Conservation (phyloP, 2,113 vertebrate genomes). For the Erinaceus europaeus region DNA sequence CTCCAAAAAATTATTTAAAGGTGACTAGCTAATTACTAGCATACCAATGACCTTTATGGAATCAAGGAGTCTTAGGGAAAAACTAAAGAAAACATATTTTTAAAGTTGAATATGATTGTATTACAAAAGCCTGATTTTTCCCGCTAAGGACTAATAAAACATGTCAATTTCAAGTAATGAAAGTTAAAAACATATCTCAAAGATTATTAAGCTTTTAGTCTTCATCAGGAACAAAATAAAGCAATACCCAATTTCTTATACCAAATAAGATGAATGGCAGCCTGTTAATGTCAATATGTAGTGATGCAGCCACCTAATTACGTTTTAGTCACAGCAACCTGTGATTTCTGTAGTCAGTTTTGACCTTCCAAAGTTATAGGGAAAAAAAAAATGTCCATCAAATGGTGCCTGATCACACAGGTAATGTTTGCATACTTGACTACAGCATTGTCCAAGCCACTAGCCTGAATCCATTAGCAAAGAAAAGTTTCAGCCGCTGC, state of each 20-base stretch:
- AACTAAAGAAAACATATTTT: conserved; percentile 38
- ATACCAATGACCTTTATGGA: neutral
- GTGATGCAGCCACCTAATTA: neutral
- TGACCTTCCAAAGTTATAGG: neutral
- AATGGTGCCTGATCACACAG: neutral
- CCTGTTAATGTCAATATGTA: neutral
- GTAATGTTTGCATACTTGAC: neutral
- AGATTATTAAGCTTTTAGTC: neutral
- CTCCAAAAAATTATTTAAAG: neutral
- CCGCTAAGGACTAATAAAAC: neutral
- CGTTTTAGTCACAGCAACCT: neutral
- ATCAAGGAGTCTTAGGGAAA: conserved; percentile 28
- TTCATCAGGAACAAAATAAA: neutral
- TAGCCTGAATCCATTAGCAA: neutral
- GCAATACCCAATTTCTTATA: neutral
- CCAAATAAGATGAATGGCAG: neutral
- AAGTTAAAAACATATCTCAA: neutral
- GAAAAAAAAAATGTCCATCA: neutral
- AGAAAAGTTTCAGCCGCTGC: neutral
- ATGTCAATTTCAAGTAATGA: neutral
- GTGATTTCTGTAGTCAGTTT: neutral
- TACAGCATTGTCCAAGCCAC: neutral
- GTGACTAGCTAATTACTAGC: neutral
- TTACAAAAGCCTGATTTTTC: neutral
- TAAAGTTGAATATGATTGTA: conserved; percentile 4